Evolutionary conservation across 1,140 invertebrate species (phyloP), one percentile per base, ranked within the genome.

Genomic region (Drosophila prosaltans): DNA sequence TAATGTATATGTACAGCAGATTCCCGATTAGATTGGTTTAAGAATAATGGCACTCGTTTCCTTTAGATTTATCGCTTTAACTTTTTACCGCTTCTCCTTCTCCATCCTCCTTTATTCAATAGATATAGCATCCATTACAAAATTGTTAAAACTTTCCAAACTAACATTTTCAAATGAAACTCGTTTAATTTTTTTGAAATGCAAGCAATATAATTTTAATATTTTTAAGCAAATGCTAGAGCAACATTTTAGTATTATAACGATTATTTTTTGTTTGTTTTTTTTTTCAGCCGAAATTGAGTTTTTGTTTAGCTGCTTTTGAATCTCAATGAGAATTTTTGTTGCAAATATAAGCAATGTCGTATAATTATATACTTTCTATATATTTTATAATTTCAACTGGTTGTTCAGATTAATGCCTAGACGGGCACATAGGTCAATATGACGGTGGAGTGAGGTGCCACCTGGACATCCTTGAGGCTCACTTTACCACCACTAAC

Each of bases 391-490:
- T 55, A n/a, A 16, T 40, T 45, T 30, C 3, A 36, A 16, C 59
- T 39, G 60, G 26, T 39, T 3, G 16, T 64, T 86, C 89, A 91
- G 24, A 78, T 81, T 36, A 54, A 68, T 65, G 45, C 45, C 45
- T 85, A 80, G 10, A 81, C 77, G 11, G 93, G 93, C 16, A 93
- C 93, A 78, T 93, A 94, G 36, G 93, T 92, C 24, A 94, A 81
- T 36, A 94, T 91, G n/a, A 93, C 89, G 28, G 93, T 92, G 21
- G 93, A 92, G 61, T 92, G 91, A 4, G 93, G 78, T 0, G 93
- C 77, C 32, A 94, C 74, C 32, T 85, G 72, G 57, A 94, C 74
- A 0, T 84, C 74, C 6, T 61, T 76, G n/a, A 81, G 73, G 72
- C 71, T 76, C 2, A 84, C 64, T 70, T 82, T 73, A 63, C 60